Conservation (phyloP, 2,888 invertebrate genomes). For the Barypeithes pellucidus region DNA sequence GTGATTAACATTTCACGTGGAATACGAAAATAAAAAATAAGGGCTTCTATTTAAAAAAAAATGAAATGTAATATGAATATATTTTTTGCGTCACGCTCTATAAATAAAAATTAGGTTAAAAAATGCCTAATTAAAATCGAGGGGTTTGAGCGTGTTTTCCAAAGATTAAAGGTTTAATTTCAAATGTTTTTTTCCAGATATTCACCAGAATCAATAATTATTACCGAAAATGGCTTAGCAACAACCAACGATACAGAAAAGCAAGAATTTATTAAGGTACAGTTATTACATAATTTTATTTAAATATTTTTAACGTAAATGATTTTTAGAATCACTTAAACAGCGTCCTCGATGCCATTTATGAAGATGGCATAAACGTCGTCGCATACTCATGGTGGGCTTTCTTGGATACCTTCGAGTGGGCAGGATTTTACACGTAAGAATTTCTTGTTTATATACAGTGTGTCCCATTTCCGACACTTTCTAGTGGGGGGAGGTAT, state of each 20-base stretch:
- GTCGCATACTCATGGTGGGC: conserved; percentile 76
- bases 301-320: background rate
- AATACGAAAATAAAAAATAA: too few relatives aligned
- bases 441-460: background rate
- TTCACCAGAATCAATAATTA: conserved; percentile 74
- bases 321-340: conserved; percentile 56
- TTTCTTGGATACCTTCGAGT: conserved; percentile 77
- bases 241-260: conserved; percentile 71
- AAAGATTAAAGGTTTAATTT: too few relatives aligned
- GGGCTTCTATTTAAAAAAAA: too few relatives aligned
- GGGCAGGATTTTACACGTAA: conserved; percentile 71
- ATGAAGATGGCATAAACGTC: conserved; percentile 69
- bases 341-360: conserved; percentile 55
- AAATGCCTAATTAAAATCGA: too few relatives aligned
- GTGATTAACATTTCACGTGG: too few relatives aligned
- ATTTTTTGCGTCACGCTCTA: too few relatives aligned
- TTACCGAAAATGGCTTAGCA: conserved; percentile 76
- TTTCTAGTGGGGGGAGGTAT: too few relatives aligned
- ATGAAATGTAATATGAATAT: too few relatives aligned
- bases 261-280: conserved; percentile 67
- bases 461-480: too few relatives aligned
- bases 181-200: conserved; percentile 55
- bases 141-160: too few relatives aligned
- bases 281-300: background rate
- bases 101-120: too few relatives aligned